Conservation (phyloP, 2,797 vertebrate species). For the Rhinogobio ventralis region DNA sequence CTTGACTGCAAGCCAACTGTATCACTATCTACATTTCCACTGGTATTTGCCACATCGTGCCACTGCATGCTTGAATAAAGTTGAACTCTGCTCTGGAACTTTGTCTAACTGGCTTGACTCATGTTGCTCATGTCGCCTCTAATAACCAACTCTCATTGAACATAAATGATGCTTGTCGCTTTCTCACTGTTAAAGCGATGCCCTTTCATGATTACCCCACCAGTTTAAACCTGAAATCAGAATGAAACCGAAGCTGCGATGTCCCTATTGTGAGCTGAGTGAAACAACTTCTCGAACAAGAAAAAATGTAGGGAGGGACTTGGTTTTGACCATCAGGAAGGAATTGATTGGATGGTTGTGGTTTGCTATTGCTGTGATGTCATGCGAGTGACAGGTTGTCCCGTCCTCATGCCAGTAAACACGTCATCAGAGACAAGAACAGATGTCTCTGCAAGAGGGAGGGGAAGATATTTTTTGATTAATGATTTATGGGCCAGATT, state of each 20-base stretch:
- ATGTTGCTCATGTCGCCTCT: background rate
- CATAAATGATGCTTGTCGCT: background rate
- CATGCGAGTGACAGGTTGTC: background rate
- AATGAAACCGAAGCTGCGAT: background rate
- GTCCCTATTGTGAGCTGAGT: background rate
- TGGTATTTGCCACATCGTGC: background rate
- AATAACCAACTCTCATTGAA: background rate
- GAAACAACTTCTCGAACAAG: background rate
- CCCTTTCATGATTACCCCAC: background rate
- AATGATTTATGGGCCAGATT: background rate
- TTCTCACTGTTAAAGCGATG: background rate
- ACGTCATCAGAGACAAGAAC: too few relatives aligned
- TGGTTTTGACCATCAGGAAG: background rate
- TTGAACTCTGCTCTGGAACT: background rate
- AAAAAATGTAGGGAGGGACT: background rate
- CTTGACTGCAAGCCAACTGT: background rate
- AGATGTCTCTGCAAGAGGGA: background rate
- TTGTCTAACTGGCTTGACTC: background rate
- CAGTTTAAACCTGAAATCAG: background rate
- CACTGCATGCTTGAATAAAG: background rate
- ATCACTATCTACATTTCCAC: background rate
- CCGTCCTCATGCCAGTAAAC: too few relatives aligned
- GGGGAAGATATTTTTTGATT: background rate
- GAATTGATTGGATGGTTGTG: background rate
- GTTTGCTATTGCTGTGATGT: background rate